A percentile compares a stretch with the other conserved stretches of the same genome.
These are phyloP conservation scores for Eudyptes chrysolophus DNA, from an alignment of 2,113 vertebrate species.

Conservation along the genomic window DNA sequence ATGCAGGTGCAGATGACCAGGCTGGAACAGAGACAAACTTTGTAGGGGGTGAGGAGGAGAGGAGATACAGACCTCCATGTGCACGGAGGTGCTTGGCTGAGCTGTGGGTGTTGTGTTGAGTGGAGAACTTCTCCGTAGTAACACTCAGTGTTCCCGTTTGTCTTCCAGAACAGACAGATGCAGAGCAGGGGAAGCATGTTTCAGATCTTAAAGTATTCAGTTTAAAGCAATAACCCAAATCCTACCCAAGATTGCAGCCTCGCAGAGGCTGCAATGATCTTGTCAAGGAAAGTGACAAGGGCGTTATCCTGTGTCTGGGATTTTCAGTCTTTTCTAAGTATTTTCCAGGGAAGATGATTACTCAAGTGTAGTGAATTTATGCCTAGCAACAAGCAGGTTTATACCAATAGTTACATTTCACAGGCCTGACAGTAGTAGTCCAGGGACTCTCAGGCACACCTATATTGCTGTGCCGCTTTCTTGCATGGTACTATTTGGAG, in stretches of 20 bases:
- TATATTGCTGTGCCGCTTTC: background rate
- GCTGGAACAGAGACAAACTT: background rate
- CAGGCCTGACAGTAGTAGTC: background rate
- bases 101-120: fast-evolving
- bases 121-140: background rate
- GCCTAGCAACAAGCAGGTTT: background rate
- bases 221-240: background rate
- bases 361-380: background rate
- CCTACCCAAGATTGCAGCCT: background rate
- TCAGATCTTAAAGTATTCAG: background rate
- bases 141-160: background rate
- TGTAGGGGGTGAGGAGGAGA: background rate
- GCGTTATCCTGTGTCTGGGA: background rate
- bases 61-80: background rate
- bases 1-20: background rate
- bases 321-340: background rate
- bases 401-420: background rate
- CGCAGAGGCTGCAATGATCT: background rate
- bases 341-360: background rate
- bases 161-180: background rate
- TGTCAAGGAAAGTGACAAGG: background rate
- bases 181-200: background rate
- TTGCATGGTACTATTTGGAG: background rate
- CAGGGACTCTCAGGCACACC: background rate
- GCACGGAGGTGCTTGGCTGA: background rate